Percentiles rank a stretch among this genome's conserved stretches.
Evolutionary conservation across 1,140 invertebrate genomes (phyloP).

Genomic region (Diorhabda sublineata): DNA sequence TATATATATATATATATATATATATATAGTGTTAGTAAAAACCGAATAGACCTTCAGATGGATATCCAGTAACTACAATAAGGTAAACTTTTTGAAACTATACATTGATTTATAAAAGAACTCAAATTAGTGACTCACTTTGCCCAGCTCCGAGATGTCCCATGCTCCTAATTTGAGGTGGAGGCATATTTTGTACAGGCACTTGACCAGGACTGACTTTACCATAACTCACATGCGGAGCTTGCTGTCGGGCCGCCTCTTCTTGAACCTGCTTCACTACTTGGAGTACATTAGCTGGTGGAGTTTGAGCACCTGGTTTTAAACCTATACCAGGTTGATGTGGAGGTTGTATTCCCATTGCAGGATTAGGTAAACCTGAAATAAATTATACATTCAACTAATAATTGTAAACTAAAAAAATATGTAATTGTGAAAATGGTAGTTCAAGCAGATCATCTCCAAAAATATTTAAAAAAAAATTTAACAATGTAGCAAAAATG

Average conservation of each 20-base stretch:
- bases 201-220: constrained; percentile 63
- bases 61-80: too few species aligned
- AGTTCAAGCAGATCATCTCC: too few species aligned
- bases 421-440: too few species aligned
- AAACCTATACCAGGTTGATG: constrained; percentile 63
- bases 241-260: constrained; percentile 80
- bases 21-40: too few species aligned
- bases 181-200: constrained; percentile 59
- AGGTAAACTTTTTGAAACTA: too few species aligned
- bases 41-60: too few species aligned
- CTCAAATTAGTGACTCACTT: constrained; percentile 30
- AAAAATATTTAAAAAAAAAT: too few species aligned
- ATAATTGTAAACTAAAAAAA: too few species aligned
- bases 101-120: too few species aligned
- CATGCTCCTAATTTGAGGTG: constrained; percentile 59
- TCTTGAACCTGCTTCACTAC: constrained; percentile 90
- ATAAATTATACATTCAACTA: too few species aligned
- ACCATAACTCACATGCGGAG: constrained; percentile 64
- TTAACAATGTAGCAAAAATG: too few species aligned
- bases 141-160: constrained; percentile 40
- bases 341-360: constrained; percentile 44
- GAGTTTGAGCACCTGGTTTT: constrained; percentile 69
- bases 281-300: constrained; percentile 77
- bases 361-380: constrained; percentile 41
- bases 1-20: too few species aligned